These are phyloP conservation scores for Pandemis cinnamomeana DNA, from an alignment of 2,888 invertebrate genomes.

Conservation along the genomic window DNA sequence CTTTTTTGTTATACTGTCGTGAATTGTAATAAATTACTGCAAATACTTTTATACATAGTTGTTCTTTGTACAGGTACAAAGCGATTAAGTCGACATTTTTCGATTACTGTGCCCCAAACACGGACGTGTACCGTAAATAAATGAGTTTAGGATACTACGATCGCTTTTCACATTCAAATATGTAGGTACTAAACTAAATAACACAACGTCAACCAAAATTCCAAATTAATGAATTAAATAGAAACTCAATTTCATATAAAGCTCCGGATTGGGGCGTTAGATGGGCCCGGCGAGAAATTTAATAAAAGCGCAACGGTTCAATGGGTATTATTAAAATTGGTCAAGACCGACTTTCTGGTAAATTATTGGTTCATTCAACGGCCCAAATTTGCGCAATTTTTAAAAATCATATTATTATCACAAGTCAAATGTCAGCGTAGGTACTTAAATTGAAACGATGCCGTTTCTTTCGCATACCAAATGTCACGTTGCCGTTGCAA, in stretches of 20 bases:
- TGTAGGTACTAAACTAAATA: background rate
- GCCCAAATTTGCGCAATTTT: background rate
- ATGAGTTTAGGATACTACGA: no score
- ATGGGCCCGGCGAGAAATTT: constrained; percentile 52
- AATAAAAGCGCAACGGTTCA: constrained; percentile 51
- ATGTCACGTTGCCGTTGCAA: constrained; percentile 2
- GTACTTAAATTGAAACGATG: constrained; percentile 2
- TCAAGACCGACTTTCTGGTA: constrained; percentile 38
- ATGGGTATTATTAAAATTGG: constrained; percentile 55
- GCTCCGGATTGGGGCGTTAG: constrained; percentile 47
- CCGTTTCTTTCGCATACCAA: constrained; percentile 6
- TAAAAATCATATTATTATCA: background rate
- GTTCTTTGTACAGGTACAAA: background rate
- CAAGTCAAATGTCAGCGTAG: background rate
- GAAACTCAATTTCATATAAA: constrained; percentile 55
- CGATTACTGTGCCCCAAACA: no score
- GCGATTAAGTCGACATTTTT: no score
- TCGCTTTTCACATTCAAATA: background rate
- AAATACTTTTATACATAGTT: background rate
- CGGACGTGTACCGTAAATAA: no score
- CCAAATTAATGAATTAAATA: constrained; percentile 29
- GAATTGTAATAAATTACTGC: constrained; percentile 10
- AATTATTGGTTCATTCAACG: constrained; percentile 20
- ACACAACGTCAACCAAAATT: constrained; percentile 8
- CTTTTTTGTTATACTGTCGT: constrained; percentile 43